Evolutionary conservation across 2,797 vertebrate genomes (phyloP).

Genomic region (Aphelocoma californica): DNA sequence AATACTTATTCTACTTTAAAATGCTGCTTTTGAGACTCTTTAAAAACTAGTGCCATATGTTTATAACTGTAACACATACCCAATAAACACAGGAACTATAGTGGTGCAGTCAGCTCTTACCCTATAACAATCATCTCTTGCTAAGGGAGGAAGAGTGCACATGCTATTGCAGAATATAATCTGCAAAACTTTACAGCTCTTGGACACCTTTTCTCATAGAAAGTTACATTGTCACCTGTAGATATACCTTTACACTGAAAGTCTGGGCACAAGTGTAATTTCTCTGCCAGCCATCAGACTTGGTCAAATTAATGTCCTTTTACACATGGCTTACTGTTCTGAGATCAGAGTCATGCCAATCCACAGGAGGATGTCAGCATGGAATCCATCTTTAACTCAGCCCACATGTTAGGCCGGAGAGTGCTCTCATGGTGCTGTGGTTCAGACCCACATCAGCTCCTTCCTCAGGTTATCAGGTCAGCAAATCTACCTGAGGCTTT

Average conservation of each 20-base stretch:
- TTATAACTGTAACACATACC: not conserved
- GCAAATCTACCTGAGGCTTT: not conserved
- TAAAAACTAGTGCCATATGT: not conserved
- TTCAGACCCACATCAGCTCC: not conserved
- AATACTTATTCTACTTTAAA: conserved; percentile 31
- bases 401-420: not conserved
- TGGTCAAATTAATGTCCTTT: not conserved
- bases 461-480: not conserved
- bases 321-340: not conserved
- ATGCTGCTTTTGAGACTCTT: conserved; percentile 12
- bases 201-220: not conserved
- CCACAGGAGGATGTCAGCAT: not conserved
- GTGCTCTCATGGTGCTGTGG: not conserved
- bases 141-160: not conserved
- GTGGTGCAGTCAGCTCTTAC: not conserved
- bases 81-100: not conserved
- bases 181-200: not conserved
- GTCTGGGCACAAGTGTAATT: not conserved
- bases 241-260: not conserved
- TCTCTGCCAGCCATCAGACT: not conserved
- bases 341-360: not conserved
- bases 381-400: not conserved
- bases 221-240: not conserved
- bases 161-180: not conserved
- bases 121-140: not conserved